Evolutionary conservation across 2,888 invertebrate species (phyloP).

Genomic region (Heteropelma amictum): DNA sequence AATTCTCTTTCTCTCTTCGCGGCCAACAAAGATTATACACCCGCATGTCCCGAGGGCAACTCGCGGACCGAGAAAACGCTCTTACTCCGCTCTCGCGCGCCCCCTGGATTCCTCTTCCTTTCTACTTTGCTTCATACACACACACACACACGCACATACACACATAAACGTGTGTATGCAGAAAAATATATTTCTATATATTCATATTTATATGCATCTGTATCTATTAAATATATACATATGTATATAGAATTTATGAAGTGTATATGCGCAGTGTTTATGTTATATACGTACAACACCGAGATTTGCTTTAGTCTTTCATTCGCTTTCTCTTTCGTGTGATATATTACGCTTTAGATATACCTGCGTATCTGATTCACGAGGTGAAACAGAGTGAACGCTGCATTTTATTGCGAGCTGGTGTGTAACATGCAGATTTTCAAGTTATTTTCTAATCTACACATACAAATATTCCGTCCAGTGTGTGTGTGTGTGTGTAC

Average conservation of each 20-base stretch:
- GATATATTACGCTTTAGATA: slow-evolving; percentile 76
- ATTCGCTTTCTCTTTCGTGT: slow-evolving; percentile 68
- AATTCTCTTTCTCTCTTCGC: slow-evolving; percentile 24
- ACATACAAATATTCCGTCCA: no score
- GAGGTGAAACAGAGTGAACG: slow-evolving; percentile 74
- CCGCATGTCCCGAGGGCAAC: slow-evolving; percentile 76
- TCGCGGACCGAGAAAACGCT: slow-evolving; percentile 57
- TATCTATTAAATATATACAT: not conserved
- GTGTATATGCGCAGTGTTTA: not conserved
- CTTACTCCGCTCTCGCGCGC: slow-evolving; percentile 38
- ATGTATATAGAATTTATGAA: not conserved
- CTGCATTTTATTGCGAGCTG: slow-evolving; percentile 67
- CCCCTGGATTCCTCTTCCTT: slow-evolving; percentile 24
- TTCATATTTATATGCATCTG: not conserved
- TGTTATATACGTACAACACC: not conserved
- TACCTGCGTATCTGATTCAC: slow-evolving; percentile 76
- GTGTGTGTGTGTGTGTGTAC: no score
- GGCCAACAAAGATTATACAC: slow-evolving; percentile 77
- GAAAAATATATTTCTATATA: no score
- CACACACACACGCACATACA: not conserved
- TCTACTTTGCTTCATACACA: slow-evolving; percentile 10
- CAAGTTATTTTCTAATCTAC: slow-evolving; percentile 17
- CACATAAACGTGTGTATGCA: no score
- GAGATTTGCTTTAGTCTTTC: slow-evolving; percentile 36
- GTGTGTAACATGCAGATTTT: no score